Evolutionary conservation across 2,113 vertebrate genomes (phyloP).

Genomic region (Arothron firmamentum): DNA sequence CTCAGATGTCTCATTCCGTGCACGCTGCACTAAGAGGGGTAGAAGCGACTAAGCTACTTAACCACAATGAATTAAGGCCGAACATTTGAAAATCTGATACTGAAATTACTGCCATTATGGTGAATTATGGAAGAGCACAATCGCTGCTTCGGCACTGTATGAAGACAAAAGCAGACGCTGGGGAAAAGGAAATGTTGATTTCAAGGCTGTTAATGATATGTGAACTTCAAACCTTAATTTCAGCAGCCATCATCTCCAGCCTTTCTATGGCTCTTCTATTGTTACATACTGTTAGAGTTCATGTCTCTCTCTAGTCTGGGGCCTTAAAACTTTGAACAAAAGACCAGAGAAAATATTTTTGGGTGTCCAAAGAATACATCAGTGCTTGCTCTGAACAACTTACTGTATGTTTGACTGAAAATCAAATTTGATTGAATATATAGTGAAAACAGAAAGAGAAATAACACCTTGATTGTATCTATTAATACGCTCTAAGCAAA

Average conservation of each 20-base stretch:
- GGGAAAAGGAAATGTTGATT: conserved; percentile 59
- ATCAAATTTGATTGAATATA: conserved; percentile 5
- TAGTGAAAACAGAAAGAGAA: no score
- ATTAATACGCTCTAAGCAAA: no score
- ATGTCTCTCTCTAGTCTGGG: no score
- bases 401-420: neutral
- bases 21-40: conserved; percentile 54
- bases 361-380: no score
- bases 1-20: conserved; percentile 39
- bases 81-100: conserved; percentile 69
- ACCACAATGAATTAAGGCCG: conserved; percentile 66
- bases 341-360: no score
- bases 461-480: no score
- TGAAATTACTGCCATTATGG: conserved; percentile 69
- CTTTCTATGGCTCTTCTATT: conserved; percentile 54
- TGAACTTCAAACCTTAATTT: conserved; percentile 63
- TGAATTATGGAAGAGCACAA: conserved; percentile 64
- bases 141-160: conserved; percentile 64
- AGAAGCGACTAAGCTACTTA: conserved; percentile 65
- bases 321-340: no score
- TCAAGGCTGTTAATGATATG: conserved; percentile 56
- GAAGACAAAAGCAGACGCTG: conserved; percentile 61
- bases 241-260: conserved; percentile 45
- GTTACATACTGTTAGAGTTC: conserved; percentile 16
- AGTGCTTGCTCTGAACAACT: conserved; percentile 24